Base-by-base conservation (phyloP, 1,140 invertebrate species). In the Drosophila watanabei region DNA sequence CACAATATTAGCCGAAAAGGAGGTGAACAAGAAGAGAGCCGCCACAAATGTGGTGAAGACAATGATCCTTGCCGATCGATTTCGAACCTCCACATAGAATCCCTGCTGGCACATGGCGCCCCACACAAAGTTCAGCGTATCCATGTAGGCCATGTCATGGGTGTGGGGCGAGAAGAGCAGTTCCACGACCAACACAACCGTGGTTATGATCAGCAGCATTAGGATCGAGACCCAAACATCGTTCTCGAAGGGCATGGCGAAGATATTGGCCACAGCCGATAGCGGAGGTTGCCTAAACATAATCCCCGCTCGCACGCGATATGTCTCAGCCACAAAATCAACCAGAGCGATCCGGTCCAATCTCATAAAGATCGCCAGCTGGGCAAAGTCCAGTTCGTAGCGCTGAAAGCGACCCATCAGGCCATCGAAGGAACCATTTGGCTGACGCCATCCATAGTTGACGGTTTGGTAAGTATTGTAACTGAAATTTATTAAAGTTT, bases 271-370 rank as follows among this genome's bases (percentile, higher is more conserved):
- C 18, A 96, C 94, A 0, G 95, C 95, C 0, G 95, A 96, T 24
- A 96, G 92, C 33, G 96, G 94, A 3, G 96, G 96, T 89, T 95
- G 94, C 0, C 95, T 94, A 84, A 96, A 96, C 64, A 96, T 93
- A 60, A 94, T 94, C 1, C 80, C 84, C n/a, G 71, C 94, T 88
- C 93, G 91, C 10, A 95, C 90, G 2, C 93, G 86, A 59, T 94
- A 93, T 0, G 94, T 95, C 66, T 95, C 94, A 0, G 94, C 93
- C 28, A 94, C 93, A 88, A 93, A 94, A 79, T 95, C 94, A 20
- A 93, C 82, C 9, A 94, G 83, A 0, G 86, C 81, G 63, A 94
- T 92, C 14, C 95, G 94, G 79, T 95, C 95, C 5, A 84, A 46
- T 10, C 95, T 93, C 93, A 95, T 94, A 64, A 95, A 94, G 78